A percentile compares a stretch with the other conserved stretches of the same genome.
phyloP scores from a whole-genome alignment of 2,888 invertebrate species.

The Rhingia rostrata region DNA sequence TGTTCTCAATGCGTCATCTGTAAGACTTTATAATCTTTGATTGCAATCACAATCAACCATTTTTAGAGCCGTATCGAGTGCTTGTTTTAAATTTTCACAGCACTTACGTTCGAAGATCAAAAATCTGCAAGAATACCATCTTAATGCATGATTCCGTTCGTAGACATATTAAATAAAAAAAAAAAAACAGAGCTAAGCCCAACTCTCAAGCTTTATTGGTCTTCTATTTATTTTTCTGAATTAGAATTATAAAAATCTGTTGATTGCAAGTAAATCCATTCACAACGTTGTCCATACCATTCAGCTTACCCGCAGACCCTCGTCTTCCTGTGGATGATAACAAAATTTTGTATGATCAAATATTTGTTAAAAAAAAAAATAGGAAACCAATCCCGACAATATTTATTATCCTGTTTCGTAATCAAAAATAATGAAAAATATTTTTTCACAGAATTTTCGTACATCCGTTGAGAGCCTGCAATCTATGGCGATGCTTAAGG shows the following conservation, averaged over 20 bases:
- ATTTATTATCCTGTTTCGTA: constrained; percentile 66
- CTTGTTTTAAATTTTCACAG: too few relatives aligned
- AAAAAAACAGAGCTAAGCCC: too few relatives aligned
- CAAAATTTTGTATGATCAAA: constrained; percentile 29
- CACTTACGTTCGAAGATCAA: too few relatives aligned
- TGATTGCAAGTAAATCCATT: constrained; percentile 28
- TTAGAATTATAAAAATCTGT: not conserved
- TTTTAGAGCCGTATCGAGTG: too few relatives aligned
- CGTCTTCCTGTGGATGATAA: constrained; percentile 19
- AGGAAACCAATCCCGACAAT: constrained; percentile 52
- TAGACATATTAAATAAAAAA: too few relatives aligned
- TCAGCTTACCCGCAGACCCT: not conserved
- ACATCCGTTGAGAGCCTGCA: constrained; percentile 49
- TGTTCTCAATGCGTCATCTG: too few relatives aligned
- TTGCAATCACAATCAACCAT: too few relatives aligned
- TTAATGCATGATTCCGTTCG: too few relatives aligned
- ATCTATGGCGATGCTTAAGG: constrained; percentile 55
- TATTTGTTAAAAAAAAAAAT: constrained; percentile 10
- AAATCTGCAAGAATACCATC: too few relatives aligned
- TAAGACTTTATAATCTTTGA: too few relatives aligned
- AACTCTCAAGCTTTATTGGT: not conserved
- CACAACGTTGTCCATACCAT: not conserved
- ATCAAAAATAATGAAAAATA: constrained; percentile 74
- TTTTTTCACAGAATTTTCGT: constrained; percentile 67
- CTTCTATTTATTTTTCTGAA: not conserved